Evolutionary conservation across 2,888 invertebrate species (phyloP).

Genomic region (Diplolepis rosae): DNA sequence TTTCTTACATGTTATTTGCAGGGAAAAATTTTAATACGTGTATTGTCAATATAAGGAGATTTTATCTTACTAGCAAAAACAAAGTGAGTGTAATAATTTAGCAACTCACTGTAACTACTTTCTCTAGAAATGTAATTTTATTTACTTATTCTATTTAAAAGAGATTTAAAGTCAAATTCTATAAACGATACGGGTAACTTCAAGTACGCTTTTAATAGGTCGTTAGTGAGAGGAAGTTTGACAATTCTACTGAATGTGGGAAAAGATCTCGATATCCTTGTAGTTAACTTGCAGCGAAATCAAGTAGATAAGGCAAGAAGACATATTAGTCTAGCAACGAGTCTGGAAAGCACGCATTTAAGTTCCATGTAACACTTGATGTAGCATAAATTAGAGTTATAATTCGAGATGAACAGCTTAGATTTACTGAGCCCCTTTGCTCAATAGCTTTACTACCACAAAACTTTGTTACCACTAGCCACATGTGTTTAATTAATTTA

Average conservation of each 20-base stretch:
- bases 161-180: no score
- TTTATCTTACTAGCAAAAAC: no score
- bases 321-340: conserved; percentile 45
- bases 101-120: no score
- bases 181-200: no score
- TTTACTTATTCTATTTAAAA: no score
- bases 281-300: conserved; percentile 36
- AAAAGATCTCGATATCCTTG: conserved; percentile 41
- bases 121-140: no score
- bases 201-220: neutral
- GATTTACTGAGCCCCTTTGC: conserved; percentile 37
- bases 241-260: neutral
- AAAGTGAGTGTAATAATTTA: no score
- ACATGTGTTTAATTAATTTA: no score
- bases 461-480: conserved; percentile 38
- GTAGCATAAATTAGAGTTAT: conserved; percentile 48
- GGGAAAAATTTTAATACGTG: no score
- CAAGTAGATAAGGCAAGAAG: conserved; percentile 36
- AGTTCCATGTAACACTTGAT: conserved; percentile 42
- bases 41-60: no score
- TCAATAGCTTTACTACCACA: conserved; percentile 42
- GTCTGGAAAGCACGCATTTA: conserved; percentile 44
- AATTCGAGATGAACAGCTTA: conserved; percentile 41
- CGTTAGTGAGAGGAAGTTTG: neutral
- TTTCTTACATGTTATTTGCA: no score